Evolutionary conservation across 1,140 invertebrate species (phyloP).

Genomic region (Latrodectus geometricus): DNA sequence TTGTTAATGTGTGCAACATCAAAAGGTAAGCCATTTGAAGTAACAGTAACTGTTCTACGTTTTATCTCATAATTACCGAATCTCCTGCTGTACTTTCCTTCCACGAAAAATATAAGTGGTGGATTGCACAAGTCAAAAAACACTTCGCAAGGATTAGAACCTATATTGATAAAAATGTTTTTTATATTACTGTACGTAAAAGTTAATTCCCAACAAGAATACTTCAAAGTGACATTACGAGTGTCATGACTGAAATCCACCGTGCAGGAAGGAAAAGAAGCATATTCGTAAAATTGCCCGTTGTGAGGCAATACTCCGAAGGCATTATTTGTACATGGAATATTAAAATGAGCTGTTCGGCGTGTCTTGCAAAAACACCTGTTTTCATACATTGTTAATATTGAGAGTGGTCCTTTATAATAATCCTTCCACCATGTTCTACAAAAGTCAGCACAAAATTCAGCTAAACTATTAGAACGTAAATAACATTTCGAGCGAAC

Average conservation of each 20-base stretch:
- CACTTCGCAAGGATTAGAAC: neutral
- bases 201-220: neutral
- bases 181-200: conserved; percentile 19
- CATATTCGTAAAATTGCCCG: neutral
- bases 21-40: neutral
- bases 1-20: too few species aligned
- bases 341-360: neutral
- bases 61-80: neutral
- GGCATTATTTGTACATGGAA: neutral
- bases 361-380: neutral
- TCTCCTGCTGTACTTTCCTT: neutral
- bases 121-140: conserved; percentile 34
- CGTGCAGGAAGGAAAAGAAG: neutral
- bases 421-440: neutral
- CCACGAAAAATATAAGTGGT: conserved; percentile 1
- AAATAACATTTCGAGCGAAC: neutral
- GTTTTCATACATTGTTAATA: neutral
- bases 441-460: neutral
- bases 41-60: neutral
- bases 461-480: neutral
- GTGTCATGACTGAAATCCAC: conserved; percentile 19
- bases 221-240: neutral
- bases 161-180: conserved; percentile 14
- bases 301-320: conserved; percentile 5
- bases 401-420: too few species aligned